Evolutionary conservation across 2,797 vertebrate genomes (phyloP), one percentile per base, ranked within the genome.

Genomic region (Nasua narica): DNA sequence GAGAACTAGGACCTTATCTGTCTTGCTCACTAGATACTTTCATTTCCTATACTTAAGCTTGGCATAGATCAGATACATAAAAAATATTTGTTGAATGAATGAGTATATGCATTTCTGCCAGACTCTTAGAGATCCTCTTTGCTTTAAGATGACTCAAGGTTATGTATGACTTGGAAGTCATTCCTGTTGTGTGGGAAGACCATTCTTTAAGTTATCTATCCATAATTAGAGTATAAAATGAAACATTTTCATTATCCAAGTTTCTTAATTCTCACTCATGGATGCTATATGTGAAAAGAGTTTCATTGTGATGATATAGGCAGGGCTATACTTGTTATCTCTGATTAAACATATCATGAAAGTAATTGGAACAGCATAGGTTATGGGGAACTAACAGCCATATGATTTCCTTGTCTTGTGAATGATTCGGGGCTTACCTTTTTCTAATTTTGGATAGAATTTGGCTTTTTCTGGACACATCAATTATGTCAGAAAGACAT

Each of bases 161-260:
- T 85, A 87, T 37, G 1, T 7, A 77, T 14, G 52, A 92, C 50
- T 92, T 77, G 37, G 40, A 88, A 82, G 37, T 70, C 62, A 92
- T 58, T 83, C 12, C 25, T 56, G 29, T 54, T 40, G 78, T 62
- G 3, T 43, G 35, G 50, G n/a, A 92, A 93, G 32, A 60, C 12
- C 43, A 77, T 79, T 86, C 46, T 87, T 91, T 23, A 46, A 77
- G 76, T 76, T 87, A 48, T 5, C 25, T 87, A 48, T 5, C 25
- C 9, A 90, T 76, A 96, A 86, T 67, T 52, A 67, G 46, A 92
- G 58, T 12, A 72, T 32, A 86, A 94, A 60, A 76, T 95, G 40
- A 69, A 56, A 84, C 79, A 70, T 94, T 21, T 78, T 50, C 10
- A 70, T 87, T 91, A 76, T 40, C 13, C 13, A 74, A 29, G 35